Base-by-base conservation (phyloP, 2,797 vertebrate species). In the Dendrocincla tyrannina region DNA sequence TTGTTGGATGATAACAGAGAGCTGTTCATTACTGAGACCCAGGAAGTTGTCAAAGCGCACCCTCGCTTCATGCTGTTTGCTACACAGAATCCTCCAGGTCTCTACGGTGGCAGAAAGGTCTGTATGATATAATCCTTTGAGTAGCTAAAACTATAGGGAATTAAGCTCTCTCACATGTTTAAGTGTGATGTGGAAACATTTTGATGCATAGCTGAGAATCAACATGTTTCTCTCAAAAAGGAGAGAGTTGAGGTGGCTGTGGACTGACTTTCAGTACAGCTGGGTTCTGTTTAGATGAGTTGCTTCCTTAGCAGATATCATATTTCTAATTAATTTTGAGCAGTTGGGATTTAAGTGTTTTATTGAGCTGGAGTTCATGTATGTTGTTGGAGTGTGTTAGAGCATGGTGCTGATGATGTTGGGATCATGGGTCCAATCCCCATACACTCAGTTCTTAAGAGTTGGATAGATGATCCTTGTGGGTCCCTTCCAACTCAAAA, bases 71-170 rank as follows among this genome's bases (percentile, higher is more conserved):
- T 99, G 99, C 98, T 99, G 46, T 99, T 99, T 95, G 99, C 99
- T 32, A 99, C 99, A 27, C 99, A 99, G 95, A 99, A 99, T 93
- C 99, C 99, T 32, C 99, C 99, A 50, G 99, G 99, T 52, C 98
- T 99, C 56, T 99, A 99, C 33, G 99, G 99, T 30, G 99, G 99
- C 67, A 98, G 99, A 97, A 99, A 99, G 99, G 99, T 99, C 88
- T 49, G 97, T 96, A 24, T 32, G 11, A 16, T 81, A 22, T 24
- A 4, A 67, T 35, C 27, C 47, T 56, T 42, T 76, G 50, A 41
- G 20, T 47, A 23, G 28, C 47, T 84, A 3, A 2, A 1, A 46
- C 24, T 52, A 27, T 6, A 52, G 30, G 19, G 27, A 53, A 17
- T 56, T 4, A 44, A 30, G 53, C 20, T 44, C 9, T 91, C 9